Conservation (phyloP, 2,888 invertebrate genomes). For the Cephus runcator region DNA sequence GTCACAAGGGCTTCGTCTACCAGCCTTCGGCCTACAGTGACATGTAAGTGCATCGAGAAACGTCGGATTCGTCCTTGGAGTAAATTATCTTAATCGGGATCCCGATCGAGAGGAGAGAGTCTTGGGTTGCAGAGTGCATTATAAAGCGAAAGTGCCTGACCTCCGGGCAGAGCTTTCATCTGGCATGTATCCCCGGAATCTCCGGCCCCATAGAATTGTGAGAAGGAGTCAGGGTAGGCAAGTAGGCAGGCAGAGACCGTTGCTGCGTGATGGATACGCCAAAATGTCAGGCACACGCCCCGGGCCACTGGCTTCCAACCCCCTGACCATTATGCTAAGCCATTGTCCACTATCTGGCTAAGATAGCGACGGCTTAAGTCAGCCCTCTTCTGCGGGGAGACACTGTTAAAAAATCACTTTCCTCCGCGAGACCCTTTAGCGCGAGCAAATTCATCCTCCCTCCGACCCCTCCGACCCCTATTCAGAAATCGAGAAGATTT, state of each 20-base stretch:
- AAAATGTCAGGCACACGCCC: slow-evolving; percentile 62
- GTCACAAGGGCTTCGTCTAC: slow-evolving; percentile 54
- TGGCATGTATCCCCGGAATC: slow-evolving; percentile 24
- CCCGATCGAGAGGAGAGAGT: too few relatives aligned
- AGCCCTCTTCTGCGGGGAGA: slow-evolving; percentile 33
- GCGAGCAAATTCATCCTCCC: neutral
- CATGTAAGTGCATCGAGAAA: slow-evolving; percentile 43
- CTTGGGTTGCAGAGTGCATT: slow-evolving; percentile 28
- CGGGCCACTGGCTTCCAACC: slow-evolving; percentile 50
- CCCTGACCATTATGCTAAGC: slow-evolving; percentile 63
- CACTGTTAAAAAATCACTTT: slow-evolving; percentile 62
- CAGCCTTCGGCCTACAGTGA: slow-evolving; percentile 40
- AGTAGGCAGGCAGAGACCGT: slow-evolving; percentile 7
- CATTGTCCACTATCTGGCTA: slow-evolving; percentile 63
- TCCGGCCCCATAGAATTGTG: neutral
- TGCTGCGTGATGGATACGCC: slow-evolving; percentile 60
- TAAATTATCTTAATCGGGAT: neutral
- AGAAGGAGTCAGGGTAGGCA: neutral
- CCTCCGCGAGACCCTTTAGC: slow-evolving; percentile 17
- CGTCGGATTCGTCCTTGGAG: neutral
- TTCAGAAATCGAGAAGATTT: neutral
- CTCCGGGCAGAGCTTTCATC: slow-evolving; percentile 43
- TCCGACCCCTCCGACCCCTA: neutral
- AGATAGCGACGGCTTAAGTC: slow-evolving; percentile 54
- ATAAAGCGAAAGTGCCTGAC: slow-evolving; percentile 57